Evolutionary conservation across 2,888 invertebrate species (phyloP).

Genomic region (Meghimatium bilineatum): DNA sequence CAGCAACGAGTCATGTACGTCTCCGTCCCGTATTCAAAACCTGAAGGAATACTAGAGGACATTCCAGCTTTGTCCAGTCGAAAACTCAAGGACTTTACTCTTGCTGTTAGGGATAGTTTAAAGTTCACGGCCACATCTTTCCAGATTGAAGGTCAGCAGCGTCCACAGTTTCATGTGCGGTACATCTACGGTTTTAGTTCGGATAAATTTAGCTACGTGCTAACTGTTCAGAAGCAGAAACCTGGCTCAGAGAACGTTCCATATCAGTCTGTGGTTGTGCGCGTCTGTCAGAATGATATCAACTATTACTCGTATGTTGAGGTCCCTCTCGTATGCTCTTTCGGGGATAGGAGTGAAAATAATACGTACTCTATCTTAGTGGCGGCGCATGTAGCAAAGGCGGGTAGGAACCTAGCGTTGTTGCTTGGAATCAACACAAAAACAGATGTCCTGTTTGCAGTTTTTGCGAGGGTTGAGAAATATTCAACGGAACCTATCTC

Average conservation of each 20-base stretch:
- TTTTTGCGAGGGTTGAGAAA: slow-evolving; percentile 88
- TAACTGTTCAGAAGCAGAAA: slow-evolving; percentile 90
- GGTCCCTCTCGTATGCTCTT: slow-evolving; percentile 92
- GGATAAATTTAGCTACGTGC: slow-evolving; percentile 96
- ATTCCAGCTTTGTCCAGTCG: slow-evolving; percentile 79
- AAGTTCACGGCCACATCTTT: slow-evolving; percentile 78
- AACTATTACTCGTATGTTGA: slow-evolving; percentile 98
- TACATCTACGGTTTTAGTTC: slow-evolving; percentile 98
- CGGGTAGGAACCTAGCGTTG: slow-evolving; percentile 93
- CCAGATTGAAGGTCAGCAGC: slow-evolving; percentile 90
- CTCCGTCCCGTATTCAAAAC: slow-evolving; percentile 85
- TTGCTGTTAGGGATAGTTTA: slow-evolving; percentile 85
- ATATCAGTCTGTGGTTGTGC: slow-evolving; percentile 94
- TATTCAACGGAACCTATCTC: slow-evolving; percentile 59
- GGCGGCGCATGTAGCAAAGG: slow-evolving; percentile 95
- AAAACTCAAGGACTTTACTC: slow-evolving; percentile 89
- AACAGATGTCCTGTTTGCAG: slow-evolving; percentile 96
- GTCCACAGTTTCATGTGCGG: slow-evolving; percentile 94
- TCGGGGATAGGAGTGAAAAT: slow-evolving; percentile 71
- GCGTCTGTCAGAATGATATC: slow-evolving; percentile 96
- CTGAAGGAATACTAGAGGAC: slow-evolving; percentile 49
- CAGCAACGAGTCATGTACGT: slow-evolving; percentile 87
- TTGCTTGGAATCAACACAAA: slow-evolving; percentile 90
- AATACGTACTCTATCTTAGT: slow-evolving; percentile 90
- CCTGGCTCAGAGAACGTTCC: slow-evolving; percentile 76